Evolutionary conservation across 1,140 invertebrate species (phyloP).

Genomic region (Trichomalopsis sarcophagae): DNA sequence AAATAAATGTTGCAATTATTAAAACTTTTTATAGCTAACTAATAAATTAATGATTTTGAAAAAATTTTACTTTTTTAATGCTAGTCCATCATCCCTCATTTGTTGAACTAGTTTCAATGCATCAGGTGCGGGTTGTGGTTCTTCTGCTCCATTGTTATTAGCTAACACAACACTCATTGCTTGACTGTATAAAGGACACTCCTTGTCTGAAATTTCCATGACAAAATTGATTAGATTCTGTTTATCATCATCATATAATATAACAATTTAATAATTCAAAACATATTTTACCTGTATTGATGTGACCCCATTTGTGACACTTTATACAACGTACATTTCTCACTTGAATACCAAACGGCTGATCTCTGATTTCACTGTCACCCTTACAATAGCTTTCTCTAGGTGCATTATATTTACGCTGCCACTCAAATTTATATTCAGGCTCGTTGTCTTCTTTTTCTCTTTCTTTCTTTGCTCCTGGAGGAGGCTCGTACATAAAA

Average conservation of each 20-base stretch:
- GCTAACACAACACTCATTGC: slow-evolving; percentile 80
- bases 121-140: slow-evolving; percentile 77
- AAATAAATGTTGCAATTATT: slow-evolving; percentile 32
- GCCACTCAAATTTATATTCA: slow-evolving; percentile 99
- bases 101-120: slow-evolving; percentile 88
- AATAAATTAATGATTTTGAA: no score
- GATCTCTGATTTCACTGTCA: slow-evolving; percentile 96
- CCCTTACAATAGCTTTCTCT: slow-evolving; percentile 97
- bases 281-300: slow-evolving; percentile 90
- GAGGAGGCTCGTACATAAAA: slow-evolving; percentile 99
- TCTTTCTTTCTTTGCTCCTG: slow-evolving; percentile 92
- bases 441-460: slow-evolving; percentile 95
- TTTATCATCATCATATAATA: slow-evolving; percentile 4
- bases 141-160: slow-evolving; percentile 76
- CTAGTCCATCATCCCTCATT: slow-evolving; percentile 94
- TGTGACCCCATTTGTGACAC: slow-evolving; percentile 99
- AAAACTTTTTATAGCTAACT: neutral
- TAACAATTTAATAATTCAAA: neutral
- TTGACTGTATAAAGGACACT: slow-evolving; percentile 94
- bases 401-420: slow-evolving; percentile 98
- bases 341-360: slow-evolving; percentile 99
- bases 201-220: slow-evolving; percentile 81
- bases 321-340: slow-evolving; percentile 98
- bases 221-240: slow-evolving; percentile 15
- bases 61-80: slow-evolving; percentile 83